Conservation (phyloP, 2,113 vertebrate genomes). For the Isurus oxyrinchus region DNA sequence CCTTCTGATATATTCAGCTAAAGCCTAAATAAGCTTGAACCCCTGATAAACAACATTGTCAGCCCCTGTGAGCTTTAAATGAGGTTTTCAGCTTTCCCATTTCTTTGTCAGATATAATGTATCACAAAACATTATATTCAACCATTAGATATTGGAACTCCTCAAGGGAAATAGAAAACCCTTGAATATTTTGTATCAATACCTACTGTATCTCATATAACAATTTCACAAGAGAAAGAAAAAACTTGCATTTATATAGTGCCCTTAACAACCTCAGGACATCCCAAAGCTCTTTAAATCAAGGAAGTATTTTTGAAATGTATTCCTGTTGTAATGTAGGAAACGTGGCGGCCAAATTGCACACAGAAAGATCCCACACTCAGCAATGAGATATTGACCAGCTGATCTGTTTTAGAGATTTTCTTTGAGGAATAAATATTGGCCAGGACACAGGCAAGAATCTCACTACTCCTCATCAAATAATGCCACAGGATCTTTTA, state of each 20-base stretch:
- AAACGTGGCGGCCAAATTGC: neutral
- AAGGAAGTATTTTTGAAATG: neutral
- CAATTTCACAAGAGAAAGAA: neutral
- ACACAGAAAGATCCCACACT: neutral
- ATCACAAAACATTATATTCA: neutral
- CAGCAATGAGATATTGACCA: neutral
- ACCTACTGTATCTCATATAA: neutral
- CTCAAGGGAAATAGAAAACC: neutral
- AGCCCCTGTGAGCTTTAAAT: neutral
- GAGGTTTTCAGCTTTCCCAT: neutral
- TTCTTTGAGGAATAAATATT: neutral
- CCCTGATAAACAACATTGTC: neutral
- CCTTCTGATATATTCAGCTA: neutral
- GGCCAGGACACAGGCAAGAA: neutral
- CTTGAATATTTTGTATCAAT: neutral
- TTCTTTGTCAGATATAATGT: neutral
- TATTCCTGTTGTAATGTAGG: neutral
- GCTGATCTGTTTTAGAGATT: neutral
- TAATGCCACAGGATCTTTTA: neutral
- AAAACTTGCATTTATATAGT: neutral
- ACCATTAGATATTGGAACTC: neutral
- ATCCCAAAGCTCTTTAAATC: neutral
- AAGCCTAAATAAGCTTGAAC: neutral
- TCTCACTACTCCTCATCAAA: neutral
- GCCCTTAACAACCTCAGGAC: neutral